phyloP scores from a whole-genome alignment of 2,888 invertebrate species.

The Cyrtodaria siliqua region DNA sequence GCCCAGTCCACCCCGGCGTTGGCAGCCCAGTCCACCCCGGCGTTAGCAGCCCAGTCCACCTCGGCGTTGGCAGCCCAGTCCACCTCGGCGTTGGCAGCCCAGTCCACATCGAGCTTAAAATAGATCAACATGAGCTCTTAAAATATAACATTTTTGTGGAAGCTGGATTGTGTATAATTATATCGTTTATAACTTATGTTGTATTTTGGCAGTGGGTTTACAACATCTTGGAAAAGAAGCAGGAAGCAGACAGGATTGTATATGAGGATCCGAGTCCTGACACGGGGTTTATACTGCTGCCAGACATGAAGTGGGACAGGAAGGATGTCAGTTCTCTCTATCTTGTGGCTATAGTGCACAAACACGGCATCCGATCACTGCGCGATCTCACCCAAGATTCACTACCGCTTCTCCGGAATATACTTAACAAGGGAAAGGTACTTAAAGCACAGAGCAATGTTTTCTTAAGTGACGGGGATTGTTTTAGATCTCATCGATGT shows the following conservation, averaged over 20 bases:
- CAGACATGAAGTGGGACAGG: constrained; percentile 99
- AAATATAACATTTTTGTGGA: no score
- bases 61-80: no score
- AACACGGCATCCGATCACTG: constrained; percentile 92
- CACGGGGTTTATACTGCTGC: constrained; percentile 91
- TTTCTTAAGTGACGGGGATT: no score
- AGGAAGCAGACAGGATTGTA: constrained; percentile 95
- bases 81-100: no score
- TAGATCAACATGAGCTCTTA: no score
- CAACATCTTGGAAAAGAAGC: constrained; percentile 97
- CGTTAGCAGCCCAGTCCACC: no score
- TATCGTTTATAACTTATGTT: no score
- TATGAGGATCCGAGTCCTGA: constrained; percentile 92
- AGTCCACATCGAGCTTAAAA: no score
- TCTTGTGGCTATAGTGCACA: constrained; percentile 92
- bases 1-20: no score
- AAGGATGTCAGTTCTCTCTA: constrained; percentile 92
- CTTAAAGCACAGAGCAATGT: neutral
- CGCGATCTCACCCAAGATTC: constrained; percentile 93
- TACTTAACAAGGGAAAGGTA: constrained; percentile 92
- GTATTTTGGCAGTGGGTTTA: constrained; percentile 97
- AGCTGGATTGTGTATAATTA: no score
- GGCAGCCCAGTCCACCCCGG: no score
- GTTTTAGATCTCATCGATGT: no score
- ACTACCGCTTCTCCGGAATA: constrained; percentile 93